A percentile compares a stretch with the other conserved stretches of the same genome.
Evolutionary conservation across 2,113 vertebrate species (phyloP).

Genomic region (Chaenocephalus aceratus): DNA sequence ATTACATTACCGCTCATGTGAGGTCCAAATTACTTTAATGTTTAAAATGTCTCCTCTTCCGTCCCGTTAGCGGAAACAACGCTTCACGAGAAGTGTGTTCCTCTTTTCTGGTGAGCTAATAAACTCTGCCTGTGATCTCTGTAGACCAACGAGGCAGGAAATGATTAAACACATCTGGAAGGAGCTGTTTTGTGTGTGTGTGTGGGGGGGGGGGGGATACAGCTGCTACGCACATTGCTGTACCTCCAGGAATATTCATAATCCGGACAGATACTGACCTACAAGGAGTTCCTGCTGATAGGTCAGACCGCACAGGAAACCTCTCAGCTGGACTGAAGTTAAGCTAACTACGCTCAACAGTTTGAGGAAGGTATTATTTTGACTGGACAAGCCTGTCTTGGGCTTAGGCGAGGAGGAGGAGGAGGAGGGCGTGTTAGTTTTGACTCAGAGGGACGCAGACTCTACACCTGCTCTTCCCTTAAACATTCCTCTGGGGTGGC

Average conservation of each 20-base stretch:
- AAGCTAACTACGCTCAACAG: background rate
- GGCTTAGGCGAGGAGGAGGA: background rate
- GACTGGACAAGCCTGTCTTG: background rate
- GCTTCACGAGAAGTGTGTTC: constrained; percentile 11
- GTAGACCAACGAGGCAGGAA: background rate
- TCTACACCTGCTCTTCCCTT: constrained; percentile 28
- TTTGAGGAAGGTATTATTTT: background rate
- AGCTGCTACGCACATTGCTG: constrained; percentile 1
- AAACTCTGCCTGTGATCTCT: constrained; percentile 15
- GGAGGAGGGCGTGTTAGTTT: constrained; percentile 16
- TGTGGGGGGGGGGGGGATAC: too few relatives aligned
- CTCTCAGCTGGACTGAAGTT: background rate
- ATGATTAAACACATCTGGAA: constrained; percentile 48
- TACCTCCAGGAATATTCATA: constrained; percentile 26
- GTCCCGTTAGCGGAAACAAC: constrained; percentile 7
- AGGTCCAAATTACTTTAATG: background rate
- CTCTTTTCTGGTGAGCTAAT: constrained; percentile 41
- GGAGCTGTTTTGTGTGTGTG: background rate
- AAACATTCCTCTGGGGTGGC: constrained; percentile 58
- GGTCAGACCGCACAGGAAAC: constrained; percentile 20
- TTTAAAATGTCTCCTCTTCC: constrained; percentile 2
- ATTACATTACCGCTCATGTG: constrained; percentile 7
- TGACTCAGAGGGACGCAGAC: constrained; percentile 10
- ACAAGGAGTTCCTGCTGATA: constrained; percentile 36
- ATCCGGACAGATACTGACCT: background rate